Base-by-base conservation (phyloP, 2,888 invertebrate genomes). In the Ecliptopera silaceata region DNA sequence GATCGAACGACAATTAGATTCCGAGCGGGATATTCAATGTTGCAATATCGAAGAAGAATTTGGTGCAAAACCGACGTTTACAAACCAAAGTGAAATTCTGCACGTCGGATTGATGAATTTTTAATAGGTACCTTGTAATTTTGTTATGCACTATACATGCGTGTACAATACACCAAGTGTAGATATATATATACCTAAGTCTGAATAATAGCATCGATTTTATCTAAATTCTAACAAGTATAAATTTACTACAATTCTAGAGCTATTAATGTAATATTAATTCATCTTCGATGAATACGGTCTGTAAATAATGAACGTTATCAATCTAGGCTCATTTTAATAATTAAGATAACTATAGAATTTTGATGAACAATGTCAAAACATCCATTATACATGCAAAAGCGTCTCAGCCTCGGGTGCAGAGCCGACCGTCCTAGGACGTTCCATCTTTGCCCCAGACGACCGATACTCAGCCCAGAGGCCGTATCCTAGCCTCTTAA, bases 361-460 rank as follows among this genome's bases (percentile, higher is more conserved):
- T 36, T 36, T 32, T 12, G 32, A 8, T 47, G 36, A 39, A 18
- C 31, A 39, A 46, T 34, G 29, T 47, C 41, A 26, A 36, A 57
- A 54, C 31, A 13, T 50, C 42, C 26, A 38, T 53, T 50, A 54
- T 53, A 41, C 34, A 42, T 53, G 46, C 34, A 42, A 46, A 45
- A 32, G 41, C 5, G 4, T 34, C 5, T 13, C 15, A 36, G 20
- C 26, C 12, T 36, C 13, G 38, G 26, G 36, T 45, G 42, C 34
- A 31, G 45, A 17, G 34, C 46, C 61, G 29, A 38, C 18, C 48
- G 49, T 46, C 48, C 42, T 42, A 41, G 36, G 45, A 48, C 46
- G 57, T 17, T 55, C 54, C 44, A 29, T 49, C 44, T 20, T 46
- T 44, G 61, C 43, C 62, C 58, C 48, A 65, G 57, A 63, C 56